phyloP scores from a whole-genome alignment of 1,140 invertebrate genomes.

The Chrysomallon squamiferum region DNA sequence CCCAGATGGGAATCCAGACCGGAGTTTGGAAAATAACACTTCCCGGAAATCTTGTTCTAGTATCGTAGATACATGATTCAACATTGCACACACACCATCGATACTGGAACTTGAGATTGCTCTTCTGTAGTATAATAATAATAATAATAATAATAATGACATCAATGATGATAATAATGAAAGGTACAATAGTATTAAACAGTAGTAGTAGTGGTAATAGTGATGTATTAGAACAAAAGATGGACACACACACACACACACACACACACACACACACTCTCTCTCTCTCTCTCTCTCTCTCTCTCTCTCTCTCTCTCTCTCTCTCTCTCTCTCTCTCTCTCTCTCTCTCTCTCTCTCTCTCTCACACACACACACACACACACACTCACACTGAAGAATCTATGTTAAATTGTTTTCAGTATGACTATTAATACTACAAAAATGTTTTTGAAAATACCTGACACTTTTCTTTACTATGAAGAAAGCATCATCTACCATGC shows the following conservation, averaged over 20 bases:
- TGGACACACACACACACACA: too few species aligned
- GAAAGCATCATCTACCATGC: slow-evolving; percentile 97
- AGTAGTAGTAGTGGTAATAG: background rate
- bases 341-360: too few species aligned
- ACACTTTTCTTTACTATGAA: slow-evolving; percentile 97
- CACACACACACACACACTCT: too few species aligned
- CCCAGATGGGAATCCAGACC: slow-evolving; percentile 77
- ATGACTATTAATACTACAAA: too few species aligned
- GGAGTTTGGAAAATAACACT: slow-evolving; percentile 77
- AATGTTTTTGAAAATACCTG: slow-evolving; percentile 67
- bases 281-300: too few species aligned
- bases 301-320: too few species aligned
- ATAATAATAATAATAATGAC: too few species aligned
- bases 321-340: too few species aligned
- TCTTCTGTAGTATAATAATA: slow-evolving; percentile 70
- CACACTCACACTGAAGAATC: too few species aligned
- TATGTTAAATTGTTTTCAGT: too few species aligned
- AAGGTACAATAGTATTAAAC: background rate
- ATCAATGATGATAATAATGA: background rate
- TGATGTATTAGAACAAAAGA: background rate
- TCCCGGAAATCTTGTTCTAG: slow-evolving; percentile 87
- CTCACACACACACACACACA: too few species aligned
- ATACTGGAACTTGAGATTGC: slow-evolving; percentile 88
- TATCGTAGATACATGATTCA: slow-evolving; percentile 90
- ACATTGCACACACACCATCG: slow-evolving; percentile 94